Conservation (phyloP, 2,797 vertebrate genomes). For the Caiman crocodilus region DNA sequence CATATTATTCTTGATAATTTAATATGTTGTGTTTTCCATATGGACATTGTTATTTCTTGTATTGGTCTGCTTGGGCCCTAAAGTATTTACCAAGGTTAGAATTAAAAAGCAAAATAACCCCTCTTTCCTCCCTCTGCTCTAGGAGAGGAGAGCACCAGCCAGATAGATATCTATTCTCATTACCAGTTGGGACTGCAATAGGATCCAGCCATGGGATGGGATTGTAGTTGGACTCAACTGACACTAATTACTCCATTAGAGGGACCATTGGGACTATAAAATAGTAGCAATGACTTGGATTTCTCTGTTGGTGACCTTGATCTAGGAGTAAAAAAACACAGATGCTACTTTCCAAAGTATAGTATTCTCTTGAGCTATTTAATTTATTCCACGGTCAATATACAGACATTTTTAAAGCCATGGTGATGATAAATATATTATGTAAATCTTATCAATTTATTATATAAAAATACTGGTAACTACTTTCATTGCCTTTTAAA, state of each 20-base stretch:
- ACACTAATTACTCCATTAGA: not conserved
- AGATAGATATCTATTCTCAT: not conserved
- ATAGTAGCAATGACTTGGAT: not conserved
- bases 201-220: not conserved
- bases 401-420: not conserved
- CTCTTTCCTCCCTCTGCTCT: not conserved
- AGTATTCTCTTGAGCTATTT: not conserved
- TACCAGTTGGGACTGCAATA: not conserved
- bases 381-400: not conserved
- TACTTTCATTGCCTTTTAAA: not conserved
- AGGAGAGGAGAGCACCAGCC: not conserved
- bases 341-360: not conserved
- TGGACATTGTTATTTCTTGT: rapidly evolving
- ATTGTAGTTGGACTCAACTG: rapidly evolving
- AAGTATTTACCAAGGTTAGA: not conserved
- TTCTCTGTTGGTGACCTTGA: not conserved
- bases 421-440: not conserved
- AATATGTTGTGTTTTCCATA: rapidly evolving
- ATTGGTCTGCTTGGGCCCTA: not conserved
- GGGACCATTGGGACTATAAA: not conserved
- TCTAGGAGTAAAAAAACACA: not conserved
- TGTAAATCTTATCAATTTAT: not conserved
- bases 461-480: not conserved
- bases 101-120: not conserved
- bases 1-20: rapidly evolving